A percentile compares a stretch with the other conserved stretches of the same genome.
Evolutionary conservation across 37 sponge, comb jelly and placozoan species (phyloP).

Genomic region (Chondrilla cf. caribensis): DNA sequence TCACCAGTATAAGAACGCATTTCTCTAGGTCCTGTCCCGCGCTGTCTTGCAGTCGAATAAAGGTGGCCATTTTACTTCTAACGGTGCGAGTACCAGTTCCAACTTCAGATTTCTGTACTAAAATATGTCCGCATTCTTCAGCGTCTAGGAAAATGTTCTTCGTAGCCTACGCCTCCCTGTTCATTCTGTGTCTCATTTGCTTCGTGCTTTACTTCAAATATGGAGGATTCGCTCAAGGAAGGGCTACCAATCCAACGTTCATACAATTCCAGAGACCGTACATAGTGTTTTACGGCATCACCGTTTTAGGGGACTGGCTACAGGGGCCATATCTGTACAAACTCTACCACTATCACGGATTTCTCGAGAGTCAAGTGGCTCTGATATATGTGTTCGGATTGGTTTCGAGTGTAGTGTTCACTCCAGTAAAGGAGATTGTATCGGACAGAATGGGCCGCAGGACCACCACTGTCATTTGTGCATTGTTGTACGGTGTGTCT

Average conservation of each 20-base stretch:
- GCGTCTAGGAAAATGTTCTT: conserved; percentile 38
- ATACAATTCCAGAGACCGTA: conserved; percentile 54
- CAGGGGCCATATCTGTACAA: conserved; percentile 84
- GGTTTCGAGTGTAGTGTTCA: conserved; percentile 55
- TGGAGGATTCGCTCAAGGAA: conserved; percentile 16
- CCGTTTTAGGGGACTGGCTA: conserved; percentile 75
- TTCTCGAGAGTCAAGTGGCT: conserved; percentile 65
- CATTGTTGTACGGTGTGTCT: conserved; percentile 54
- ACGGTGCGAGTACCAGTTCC: too few relatives aligned
- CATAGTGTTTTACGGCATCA: conserved; percentile 54
- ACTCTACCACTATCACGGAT: conserved; percentile 69
- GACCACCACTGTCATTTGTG: conserved; percentile 28
- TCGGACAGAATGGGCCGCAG: conserved; percentile 51
- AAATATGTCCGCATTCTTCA: not conserved
- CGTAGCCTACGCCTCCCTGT: conserved; percentile 51
- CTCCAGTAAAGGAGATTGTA: conserved; percentile 49
- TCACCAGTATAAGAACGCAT: not conserved
- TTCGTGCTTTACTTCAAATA: conserved; percentile 36
- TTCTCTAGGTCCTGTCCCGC: not conserved
- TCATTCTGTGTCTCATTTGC: conserved; percentile 43
- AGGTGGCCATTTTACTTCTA: not conserved
- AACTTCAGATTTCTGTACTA: not conserved
- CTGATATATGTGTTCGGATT: conserved; percentile 74
- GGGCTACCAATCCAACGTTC: conserved; percentile 64
- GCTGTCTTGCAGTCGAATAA: not conserved